A percentile compares a stretch with the other conserved stretches of the same genome.
Conservation (phyloP, 2,888 invertebrate genomes). For the Archips crataeganus region DNA sequence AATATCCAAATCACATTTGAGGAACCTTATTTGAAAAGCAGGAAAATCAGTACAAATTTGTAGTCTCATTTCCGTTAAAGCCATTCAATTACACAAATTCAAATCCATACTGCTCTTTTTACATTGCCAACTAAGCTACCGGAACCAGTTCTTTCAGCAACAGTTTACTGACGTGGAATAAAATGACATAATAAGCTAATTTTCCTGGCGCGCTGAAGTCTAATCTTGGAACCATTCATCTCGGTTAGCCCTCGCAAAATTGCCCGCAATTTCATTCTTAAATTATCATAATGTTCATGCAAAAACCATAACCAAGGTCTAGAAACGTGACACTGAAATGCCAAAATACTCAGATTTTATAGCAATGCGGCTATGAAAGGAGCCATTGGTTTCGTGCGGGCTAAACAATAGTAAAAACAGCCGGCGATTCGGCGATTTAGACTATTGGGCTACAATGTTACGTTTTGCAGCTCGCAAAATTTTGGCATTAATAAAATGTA, state of each 20-base stretch:
- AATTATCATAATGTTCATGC: constrained; percentile 30
- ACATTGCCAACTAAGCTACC: not conserved
- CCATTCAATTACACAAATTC: not conserved
- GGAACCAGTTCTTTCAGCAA: not conserved
- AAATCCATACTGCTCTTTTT: not conserved
- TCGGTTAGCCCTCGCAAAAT: constrained; percentile 17
- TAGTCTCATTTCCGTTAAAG: not conserved
- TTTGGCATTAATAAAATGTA: not conserved
- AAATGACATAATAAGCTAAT: constrained; percentile 13
- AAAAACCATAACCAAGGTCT: constrained; percentile 28
- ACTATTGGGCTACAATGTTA: not conserved
- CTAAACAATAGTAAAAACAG: not conserved
- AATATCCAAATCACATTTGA: not conserved
- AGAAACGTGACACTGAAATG: not conserved
- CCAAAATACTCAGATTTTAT: not conserved
- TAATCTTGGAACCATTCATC: constrained; percentile 12
- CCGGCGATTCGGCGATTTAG: no score
- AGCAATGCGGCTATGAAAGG: not conserved
- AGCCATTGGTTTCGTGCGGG: not conserved
- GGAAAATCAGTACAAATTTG: not conserved
- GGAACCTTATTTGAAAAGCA: not conserved
- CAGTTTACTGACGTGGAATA: not conserved
- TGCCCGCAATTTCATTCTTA: constrained; percentile 14
- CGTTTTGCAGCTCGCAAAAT: not conserved
- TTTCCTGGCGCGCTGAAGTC: constrained; percentile 6